Percentiles rank a stretch among this genome's conserved stretches.
Conservation (phyloP, 37 sponge, comb jelly and placozoan species). For the Spongilla lacustris region DNA sequence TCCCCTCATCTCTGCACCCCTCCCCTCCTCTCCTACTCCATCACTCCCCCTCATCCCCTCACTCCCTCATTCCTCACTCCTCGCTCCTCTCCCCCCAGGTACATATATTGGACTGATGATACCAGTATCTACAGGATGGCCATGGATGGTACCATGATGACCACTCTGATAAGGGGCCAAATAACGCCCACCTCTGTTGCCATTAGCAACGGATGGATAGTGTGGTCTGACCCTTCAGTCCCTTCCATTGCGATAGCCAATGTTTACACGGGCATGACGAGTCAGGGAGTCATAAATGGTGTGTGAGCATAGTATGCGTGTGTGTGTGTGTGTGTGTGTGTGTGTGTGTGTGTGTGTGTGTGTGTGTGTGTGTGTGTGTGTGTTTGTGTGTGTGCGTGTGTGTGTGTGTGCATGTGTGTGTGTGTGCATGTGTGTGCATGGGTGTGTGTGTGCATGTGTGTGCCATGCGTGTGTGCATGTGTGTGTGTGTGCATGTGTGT, state of each 20-base stretch:
- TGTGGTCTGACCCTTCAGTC: background rate
- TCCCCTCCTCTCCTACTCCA: background rate
- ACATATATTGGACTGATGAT: background rate
- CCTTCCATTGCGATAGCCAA: background rate
- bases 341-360: conserved; percentile 36
- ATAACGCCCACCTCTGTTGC: background rate
- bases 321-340: conserved; percentile 22
- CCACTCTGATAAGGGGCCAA: background rate
- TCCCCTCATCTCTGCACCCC: too few species aligned
- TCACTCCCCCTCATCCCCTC: background rate
- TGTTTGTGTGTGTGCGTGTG: background rate
- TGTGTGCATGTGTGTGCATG: background rate
- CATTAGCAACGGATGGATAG: background rate
- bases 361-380: conserved; percentile 23
- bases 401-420: background rate
- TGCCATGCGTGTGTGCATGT: background rate
- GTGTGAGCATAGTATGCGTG: too few species aligned
- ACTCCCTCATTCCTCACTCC: background rate
- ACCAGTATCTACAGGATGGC: background rate
- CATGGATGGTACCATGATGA: background rate
- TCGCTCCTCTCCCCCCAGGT: background rate
- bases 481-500: background rate
- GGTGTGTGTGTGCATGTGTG: background rate
- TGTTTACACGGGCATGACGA: background rate
- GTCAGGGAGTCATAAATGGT: background rate